Base-by-base conservation (phyloP, 1,140 invertebrate genomes). In the Dysdera silvatica region DNA sequence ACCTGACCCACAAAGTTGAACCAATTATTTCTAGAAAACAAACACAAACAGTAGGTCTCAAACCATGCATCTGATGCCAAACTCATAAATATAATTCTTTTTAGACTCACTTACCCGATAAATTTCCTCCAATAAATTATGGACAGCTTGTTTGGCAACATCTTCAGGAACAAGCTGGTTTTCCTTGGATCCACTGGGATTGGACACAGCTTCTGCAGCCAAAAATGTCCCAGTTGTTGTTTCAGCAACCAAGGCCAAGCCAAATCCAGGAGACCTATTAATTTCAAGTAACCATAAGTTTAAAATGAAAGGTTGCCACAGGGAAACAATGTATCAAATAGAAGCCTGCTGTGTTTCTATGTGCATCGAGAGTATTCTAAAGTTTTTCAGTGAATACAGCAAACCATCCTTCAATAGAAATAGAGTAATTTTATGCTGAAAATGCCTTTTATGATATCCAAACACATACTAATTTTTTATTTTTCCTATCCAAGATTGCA, bases 201-300 rank as follows among this genome's bases (percentile, higher is more conserved):
- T 76, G 12, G 80, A 82, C 58, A 75, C 71, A 8, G 74, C 71
- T 71, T 84, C 82, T 29, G 80, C 81, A 64, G 76, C 75, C 54
- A 80, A 87, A 72, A 88, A 84, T 2, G 87, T 83, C 53, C 89
- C 93, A 63, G 85, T 87, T 41, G 87, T 95, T 2, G 94, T 98
- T 79, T 97, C 93, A 1, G 95, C 93, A 16, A 87, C 82, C 57
- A 98, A 75, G 69, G 86, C 89, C 45, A 97, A 80, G n/a, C 94
- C 93, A 79, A 90, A 98, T 3, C 90, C 85, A 74, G 80, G 80
- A 26, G 81, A 83, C 67, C 79, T 82, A 55, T 28, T 72, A 59
- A 12, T 33, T n/a, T 28, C 14, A 10, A n/a, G 12, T 16, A 47
- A 10, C 35, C 8, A n/a, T 37, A 10, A 10, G 35, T 10, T 37